Evolutionary conservation across 2,888 invertebrate genomes (phyloP), one percentile per base, ranked within the genome.

Genomic region (Melangyna quadrimaculata): DNA sequence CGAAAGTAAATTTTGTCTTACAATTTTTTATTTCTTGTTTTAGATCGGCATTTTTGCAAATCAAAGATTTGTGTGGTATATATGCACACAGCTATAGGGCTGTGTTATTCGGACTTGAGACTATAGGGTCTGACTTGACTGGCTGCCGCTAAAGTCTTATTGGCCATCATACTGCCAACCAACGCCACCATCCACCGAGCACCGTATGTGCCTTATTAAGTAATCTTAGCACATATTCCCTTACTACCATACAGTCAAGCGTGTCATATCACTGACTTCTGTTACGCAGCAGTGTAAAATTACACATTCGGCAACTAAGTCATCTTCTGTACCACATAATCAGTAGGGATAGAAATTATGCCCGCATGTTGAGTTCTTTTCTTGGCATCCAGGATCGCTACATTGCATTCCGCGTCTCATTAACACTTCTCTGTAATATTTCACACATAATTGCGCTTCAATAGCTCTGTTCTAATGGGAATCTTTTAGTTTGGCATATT

Each of bases 401-500:
- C 65, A 71, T 67, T 75, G 72, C 86, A 86, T 86, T 86, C 86
- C 77, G 65, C 61, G 78, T 78, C 72, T 78, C 86, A 81, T 86
- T 86, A 86, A 59, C 86, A 86, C 86, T 86, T 81, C 73, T 69
- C 22, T 57, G 86, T 81, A 81, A 81, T 81, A 86, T 86, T 86
- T 86, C 86, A 86, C 86, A 86, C 80, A 81, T 81, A 86, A 80
- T 86, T 86, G 84, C 84, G 71, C 75, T 72, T 51, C 53, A 67
- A 79, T 19, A 51, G 61, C 14, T n/a, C n/a, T 72, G 70, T 78
- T 74, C 70, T 24, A 17, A 9, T n/a, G 65, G 45, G 65, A 45
- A 69, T 72, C 37, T 12, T 17, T 19, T 12, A 17, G 29, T 7
- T 65, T 14, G 22, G 24, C 32, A 37, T n/a, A 19, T 10, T 45